Conservation (phyloP, 2,113 vertebrate species). For the Eclectus roratus region DNA sequence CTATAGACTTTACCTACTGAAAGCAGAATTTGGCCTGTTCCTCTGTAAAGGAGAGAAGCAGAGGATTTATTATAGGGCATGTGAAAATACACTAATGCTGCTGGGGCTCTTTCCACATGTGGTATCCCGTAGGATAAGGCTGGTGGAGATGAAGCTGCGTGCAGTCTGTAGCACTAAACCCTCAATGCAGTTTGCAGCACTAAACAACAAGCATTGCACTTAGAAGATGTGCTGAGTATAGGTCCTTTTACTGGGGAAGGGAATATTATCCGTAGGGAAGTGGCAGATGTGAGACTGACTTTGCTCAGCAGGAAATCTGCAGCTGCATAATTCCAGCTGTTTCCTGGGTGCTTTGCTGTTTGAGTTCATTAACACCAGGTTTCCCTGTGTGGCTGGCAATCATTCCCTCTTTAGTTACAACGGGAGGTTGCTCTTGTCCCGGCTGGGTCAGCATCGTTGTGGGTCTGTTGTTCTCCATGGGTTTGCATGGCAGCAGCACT, state of each 20-base stretch:
- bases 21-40: background rate
- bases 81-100: background rate
- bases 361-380: background rate
- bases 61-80: background rate
- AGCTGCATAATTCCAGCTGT: background rate
- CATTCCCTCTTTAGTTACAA: background rate
- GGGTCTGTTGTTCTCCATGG: background rate
- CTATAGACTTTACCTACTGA: fast-evolving
- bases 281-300: background rate
- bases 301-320: background rate
- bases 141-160: background rate
- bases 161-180: background rate
- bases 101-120: background rate
- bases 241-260: background rate
- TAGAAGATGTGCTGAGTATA: background rate
- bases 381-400: background rate
- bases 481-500: background rate
- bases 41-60: background rate
- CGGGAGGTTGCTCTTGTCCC: background rate
- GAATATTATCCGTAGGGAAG: background rate
- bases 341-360: background rate
- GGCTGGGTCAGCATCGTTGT: fast-evolving
- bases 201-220: background rate
- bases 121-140: background rate
- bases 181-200: background rate